A percentile compares a stretch with the other conserved stretches of the same genome.
phyloP scores from a whole-genome alignment of 2,113 vertebrate species.

The Sturnira hondurensis region DNA sequence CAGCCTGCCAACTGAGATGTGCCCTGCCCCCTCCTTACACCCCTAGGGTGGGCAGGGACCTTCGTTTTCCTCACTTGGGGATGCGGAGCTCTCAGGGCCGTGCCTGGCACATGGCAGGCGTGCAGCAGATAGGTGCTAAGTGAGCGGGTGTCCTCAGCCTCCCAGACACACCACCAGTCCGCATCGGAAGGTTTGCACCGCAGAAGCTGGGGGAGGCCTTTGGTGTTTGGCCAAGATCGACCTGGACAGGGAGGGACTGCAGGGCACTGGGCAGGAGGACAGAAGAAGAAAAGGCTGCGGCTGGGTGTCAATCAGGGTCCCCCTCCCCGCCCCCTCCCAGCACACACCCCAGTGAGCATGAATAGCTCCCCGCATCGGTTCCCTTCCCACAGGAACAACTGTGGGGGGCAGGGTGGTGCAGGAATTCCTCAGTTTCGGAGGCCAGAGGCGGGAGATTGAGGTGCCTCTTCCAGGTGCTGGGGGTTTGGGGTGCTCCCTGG shows the following conservation, averaged over 20 bases:
- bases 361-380: fast-evolving
- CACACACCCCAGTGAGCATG: neutral
- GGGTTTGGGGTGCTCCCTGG: fast-evolving
- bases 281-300: neutral
- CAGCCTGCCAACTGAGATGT: fast-evolving
- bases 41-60: fast-evolving
- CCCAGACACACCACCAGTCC: fast-evolving
- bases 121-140: fast-evolving
- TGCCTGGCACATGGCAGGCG: fast-evolving
- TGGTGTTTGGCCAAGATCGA: neutral
- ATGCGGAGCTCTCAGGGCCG: neutral
- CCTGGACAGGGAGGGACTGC: too few species aligned
- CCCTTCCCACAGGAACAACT: neutral
- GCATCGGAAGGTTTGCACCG: too few species aligned
- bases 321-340: fast-evolving
- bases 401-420: too few species aligned
- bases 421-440: too few species aligned
- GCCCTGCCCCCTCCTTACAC: neutral
- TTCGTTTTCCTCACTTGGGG: neutral
- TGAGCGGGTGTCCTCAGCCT: too few species aligned
- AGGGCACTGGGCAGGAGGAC: neutral
- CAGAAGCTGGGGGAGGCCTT: neutral
- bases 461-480: neutral
- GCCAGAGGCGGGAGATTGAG: too few species aligned
- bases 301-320: fast-evolving